Evolutionary conservation across 2,888 invertebrate genomes (phyloP), one percentile per base, ranked within the genome.

Genomic region (Chironomus riparius): DNA sequence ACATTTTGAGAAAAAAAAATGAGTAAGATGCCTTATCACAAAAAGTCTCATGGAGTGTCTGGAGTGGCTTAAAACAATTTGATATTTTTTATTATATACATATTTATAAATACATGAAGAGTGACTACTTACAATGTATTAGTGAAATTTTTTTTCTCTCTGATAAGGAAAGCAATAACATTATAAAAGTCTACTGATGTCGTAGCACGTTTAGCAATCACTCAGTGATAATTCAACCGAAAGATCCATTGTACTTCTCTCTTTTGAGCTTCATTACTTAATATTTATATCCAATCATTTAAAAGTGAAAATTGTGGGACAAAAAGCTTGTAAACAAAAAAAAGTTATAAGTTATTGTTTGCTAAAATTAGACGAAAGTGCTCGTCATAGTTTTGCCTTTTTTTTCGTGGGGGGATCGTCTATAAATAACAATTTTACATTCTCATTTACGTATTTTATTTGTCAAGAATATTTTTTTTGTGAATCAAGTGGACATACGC

Each of bases 121-220:
- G 28, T 28, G 28, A 28, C 28, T 28, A 28, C 28, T 28, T 28
- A 50, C 15, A 15, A 50, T 56, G 56, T 56, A 56, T 56, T 56
- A 56, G 56, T 56, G n/a, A 18, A 56, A 18, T 10, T 6, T 6
- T n/a, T n/a, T 6, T 28, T 38, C 38, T 38, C 38, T 38, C 38
- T 65, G 65, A 65, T 65, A 65, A 65, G 65, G 13, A 50, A 50
- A 24, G 62, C 62, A 62, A 62, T 62, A 73, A 73, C 72, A 56
- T 21, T 50, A 73, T 73, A 73, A 62, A 73, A 62, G 72, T 73
- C 72, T 73, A 61, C 15, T 47, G 61, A 62, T 38, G 62, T 24
- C 50, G 71, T 24, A 48, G 56, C 71, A 56, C 62, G 72, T 62
- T 50, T 38, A 61, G 18, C 62, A 73, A 73, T 62, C 72, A 62